phyloP scores from a whole-genome alignment of 1,140 invertebrate genomes.

The Polypedilum vanderplanki region DNA sequence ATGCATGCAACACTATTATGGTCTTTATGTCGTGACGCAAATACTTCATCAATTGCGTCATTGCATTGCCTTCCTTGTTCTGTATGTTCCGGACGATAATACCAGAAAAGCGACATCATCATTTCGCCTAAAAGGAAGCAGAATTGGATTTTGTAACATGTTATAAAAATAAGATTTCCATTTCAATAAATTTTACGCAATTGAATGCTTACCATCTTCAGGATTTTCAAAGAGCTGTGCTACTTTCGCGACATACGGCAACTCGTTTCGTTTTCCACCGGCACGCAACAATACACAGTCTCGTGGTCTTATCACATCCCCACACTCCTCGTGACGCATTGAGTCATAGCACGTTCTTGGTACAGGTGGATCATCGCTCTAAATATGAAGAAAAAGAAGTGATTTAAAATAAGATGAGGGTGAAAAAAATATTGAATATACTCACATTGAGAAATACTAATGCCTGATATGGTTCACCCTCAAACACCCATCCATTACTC shows the following conservation, averaged over 20 bases:
- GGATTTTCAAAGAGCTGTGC: conserved; percentile 90
- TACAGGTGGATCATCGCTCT: conserved; percentile 75
- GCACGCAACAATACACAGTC: conserved; percentile 87
- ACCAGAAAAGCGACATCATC: conserved; percentile 96
- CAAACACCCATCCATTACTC: conserved; percentile 89
- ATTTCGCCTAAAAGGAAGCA: conserved; percentile 70
- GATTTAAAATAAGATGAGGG: conserved; percentile 30
- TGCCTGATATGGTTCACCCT: conserved; percentile 72
- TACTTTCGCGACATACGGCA: conserved; percentile 91
- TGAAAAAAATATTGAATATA: conserved; percentile 35
- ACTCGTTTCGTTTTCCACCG: conserved; percentile 70
- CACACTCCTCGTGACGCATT: conserved; percentile 77
- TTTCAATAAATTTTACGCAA: conserved; percentile 27
- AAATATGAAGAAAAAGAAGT: conserved; percentile 41
- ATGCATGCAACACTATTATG: conserved; percentile 94
- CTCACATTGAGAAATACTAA: conserved; percentile 83
- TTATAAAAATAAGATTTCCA: conserved; percentile 27
- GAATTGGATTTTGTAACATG: conserved; percentile 16
- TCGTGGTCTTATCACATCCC: conserved; percentile 74
- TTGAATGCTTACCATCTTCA: conserved; percentile 64
- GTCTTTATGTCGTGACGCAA: conserved; percentile 89
- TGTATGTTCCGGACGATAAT: conserved; percentile 95
- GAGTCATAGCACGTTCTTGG: conserved; percentile 76
- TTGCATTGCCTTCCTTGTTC: conserved; percentile 71
- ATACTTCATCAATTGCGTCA: conserved; percentile 85